These are phyloP conservation scores for Clupea harengus DNA, from an alignment of 2,113 vertebrate genomes.

Conservation along the genomic window DNA sequence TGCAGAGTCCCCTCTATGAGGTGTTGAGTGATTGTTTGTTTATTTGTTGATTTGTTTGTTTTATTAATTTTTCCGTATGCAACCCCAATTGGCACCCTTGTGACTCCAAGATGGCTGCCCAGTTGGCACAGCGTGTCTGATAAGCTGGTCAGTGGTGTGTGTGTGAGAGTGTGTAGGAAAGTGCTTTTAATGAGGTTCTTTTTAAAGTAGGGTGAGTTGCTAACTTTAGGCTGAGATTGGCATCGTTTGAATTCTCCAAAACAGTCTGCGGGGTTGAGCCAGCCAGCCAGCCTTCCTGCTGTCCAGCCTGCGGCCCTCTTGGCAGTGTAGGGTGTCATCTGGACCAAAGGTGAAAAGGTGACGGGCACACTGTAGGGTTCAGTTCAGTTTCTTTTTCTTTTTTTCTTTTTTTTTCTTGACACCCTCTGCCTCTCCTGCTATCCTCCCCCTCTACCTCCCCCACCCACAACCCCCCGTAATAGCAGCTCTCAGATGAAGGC, in stretches of 20 bases:
- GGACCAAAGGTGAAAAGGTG: slow-evolving; percentile 58
- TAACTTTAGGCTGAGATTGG: neutral
- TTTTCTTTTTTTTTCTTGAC: too few relatives aligned
- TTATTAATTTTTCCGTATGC: neutral
- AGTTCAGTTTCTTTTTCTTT: too few relatives aligned
- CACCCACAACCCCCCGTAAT: neutral
- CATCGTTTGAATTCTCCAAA: slow-evolving; percentile 62
- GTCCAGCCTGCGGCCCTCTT: slow-evolving; percentile 26
- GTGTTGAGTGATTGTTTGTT: too few relatives aligned
- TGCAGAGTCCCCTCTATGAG: too few relatives aligned
- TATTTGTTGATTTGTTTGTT: neutral
- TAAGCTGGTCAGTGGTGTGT: neutral
- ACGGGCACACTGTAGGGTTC: neutral
- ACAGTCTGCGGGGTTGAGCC: slow-evolving; percentile 29
- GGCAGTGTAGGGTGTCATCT: slow-evolving; percentile 67
- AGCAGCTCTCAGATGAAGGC: neutral
- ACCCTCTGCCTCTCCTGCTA: neutral
- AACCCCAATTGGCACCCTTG: neutral
- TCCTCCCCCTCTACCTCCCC: neutral
- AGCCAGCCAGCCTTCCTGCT: neutral
- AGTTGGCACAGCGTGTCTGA: neutral
- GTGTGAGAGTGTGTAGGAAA: neutral
- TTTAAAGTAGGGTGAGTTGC: neutral
- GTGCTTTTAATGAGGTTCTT: neutral
- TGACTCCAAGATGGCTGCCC: neutral